Base-by-base conservation (phyloP, 1,140 invertebrate genomes). In the Drosophila arawakana region DNA sequence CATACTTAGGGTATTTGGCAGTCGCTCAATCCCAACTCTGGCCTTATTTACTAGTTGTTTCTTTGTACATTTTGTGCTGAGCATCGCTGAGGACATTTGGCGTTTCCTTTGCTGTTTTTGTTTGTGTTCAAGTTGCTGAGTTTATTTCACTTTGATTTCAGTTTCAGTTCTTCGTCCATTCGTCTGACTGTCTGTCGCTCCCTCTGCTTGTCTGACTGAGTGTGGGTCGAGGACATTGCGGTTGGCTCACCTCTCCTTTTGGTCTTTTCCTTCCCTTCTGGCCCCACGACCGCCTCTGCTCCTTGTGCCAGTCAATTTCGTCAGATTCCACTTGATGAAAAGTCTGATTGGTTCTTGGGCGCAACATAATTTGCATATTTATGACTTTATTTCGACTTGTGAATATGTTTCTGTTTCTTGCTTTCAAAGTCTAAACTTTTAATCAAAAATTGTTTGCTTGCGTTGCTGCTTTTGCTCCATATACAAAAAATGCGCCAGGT, bases 321-420 rank as follows among this genome's bases (percentile, higher is more conserved):
- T 65, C 47, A 78, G 73, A 85, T 91, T 91, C 81, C 85, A 91
- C 82, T 88, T 91, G 81, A 91, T 91, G 90, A 88, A 78, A 91
- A 91, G 72, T 91, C 72, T 85, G 90, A 91, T 91, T 91, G 90
- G 90, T 73, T 85, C 70, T 55, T 47, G 57, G 75, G 44, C 15
- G 9, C 39, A 62, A 21, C 39, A 80, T 73, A 57, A 91, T 90
- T 86, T 79, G 82, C 79, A 91, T 91, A 88, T 78, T 90, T 91
- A 75, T 81, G 61, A 89, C 70, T 76, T 88, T 69, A 81, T 83
- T 80, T 84, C 46, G 49, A 66, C 35, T 63, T 9, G 39, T 7
- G 50, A 49, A 37, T 37, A 49, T 46, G 37, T 43, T 61, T 59
- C 55, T 39, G 18, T 21, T 21, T 21, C 18, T 21, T 21, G 50